These are phyloP conservation scores for Drosophila pseudoobscura DNA, from an alignment of 1,140 invertebrate species.

Conservation along the genomic window DNA sequence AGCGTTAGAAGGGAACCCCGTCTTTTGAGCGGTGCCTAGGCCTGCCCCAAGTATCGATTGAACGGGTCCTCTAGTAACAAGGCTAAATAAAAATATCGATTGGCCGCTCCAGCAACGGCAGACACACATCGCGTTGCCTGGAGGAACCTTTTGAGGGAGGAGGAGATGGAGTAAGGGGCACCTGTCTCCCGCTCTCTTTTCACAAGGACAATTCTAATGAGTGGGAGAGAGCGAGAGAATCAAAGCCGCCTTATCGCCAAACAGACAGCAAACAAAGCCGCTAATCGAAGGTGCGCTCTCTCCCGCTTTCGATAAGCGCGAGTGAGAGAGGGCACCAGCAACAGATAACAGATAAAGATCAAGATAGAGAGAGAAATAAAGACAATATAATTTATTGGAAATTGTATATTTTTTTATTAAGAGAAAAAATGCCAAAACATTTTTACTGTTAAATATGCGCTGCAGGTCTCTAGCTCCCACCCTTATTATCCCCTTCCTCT, in stretches of 20 bases:
- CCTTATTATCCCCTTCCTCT: conserved; percentile 18
- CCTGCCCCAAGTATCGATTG: conserved; percentile 49
- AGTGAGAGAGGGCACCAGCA: not conserved
- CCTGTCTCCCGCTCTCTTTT: too few species aligned
- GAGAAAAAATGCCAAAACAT: too few species aligned
- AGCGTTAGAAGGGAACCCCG: not conserved
- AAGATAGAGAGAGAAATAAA: too few species aligned
- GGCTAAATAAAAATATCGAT: too few species aligned
- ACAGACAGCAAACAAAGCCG: conserved; percentile 1
- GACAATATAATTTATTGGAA: too few species aligned
- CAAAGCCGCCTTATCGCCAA: not conserved
- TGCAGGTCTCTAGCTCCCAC: conserved; percentile 10
- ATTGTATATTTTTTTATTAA: too few species aligned
- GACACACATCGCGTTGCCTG: too few species aligned
- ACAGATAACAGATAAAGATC: conserved; percentile 2
- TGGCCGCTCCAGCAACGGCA: conserved; percentile 12
- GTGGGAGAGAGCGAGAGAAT: too few species aligned
- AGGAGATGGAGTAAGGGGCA: not conserved
- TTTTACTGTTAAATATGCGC: too few species aligned
- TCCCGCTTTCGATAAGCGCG: not conserved
- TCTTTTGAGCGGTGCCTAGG: conserved; percentile 33
- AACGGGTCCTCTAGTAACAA: conserved; percentile 2
- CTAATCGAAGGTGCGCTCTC: conserved; percentile 7
- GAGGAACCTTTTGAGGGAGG: too few species aligned
- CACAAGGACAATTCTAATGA: too few species aligned